A percentile compares a stretch with the other conserved stretches of the same genome.
Conservation (phyloP, 2,113 vertebrate genomes). For the Xiphophorus couchianus region DNA sequence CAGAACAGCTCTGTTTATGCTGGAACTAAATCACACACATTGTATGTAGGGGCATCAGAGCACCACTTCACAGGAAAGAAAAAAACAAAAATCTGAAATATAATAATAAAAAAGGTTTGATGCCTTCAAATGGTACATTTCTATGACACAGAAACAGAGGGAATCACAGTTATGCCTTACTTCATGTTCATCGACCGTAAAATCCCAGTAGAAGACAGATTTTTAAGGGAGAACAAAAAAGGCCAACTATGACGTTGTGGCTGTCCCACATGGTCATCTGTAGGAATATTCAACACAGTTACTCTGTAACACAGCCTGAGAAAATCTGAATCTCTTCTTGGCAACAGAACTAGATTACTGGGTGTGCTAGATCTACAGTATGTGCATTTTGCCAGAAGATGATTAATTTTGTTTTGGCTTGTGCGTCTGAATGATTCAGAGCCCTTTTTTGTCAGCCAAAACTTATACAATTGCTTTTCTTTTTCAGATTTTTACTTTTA, state of each 20-base stretch:
- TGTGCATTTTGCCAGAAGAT: neutral
- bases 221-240: neutral
- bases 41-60: no score
- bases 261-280: neutral
- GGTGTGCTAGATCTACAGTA: neutral
- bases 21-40: no score
- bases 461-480: neutral
- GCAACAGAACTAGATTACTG: conserved; percentile 1
- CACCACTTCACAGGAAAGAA: no score
- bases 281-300: neutral
- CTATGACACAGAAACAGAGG: no score
- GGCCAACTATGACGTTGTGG: neutral
- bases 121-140: no score
- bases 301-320: neutral
- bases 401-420: conserved; percentile 8
- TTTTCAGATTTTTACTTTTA: conserved; percentile 5
- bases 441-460: neutral
- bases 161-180: no score
- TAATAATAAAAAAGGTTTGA: no score
- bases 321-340: neutral
- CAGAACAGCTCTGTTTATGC: no score
- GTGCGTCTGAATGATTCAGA: neutral
- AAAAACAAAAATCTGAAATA: no score
- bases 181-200: no score
- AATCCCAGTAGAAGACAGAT: no score